Evolutionary conservation across 2,797 vertebrate species (phyloP), one percentile per base, ranked within the genome.

Genomic region (Oryzias sinensis): DNA sequence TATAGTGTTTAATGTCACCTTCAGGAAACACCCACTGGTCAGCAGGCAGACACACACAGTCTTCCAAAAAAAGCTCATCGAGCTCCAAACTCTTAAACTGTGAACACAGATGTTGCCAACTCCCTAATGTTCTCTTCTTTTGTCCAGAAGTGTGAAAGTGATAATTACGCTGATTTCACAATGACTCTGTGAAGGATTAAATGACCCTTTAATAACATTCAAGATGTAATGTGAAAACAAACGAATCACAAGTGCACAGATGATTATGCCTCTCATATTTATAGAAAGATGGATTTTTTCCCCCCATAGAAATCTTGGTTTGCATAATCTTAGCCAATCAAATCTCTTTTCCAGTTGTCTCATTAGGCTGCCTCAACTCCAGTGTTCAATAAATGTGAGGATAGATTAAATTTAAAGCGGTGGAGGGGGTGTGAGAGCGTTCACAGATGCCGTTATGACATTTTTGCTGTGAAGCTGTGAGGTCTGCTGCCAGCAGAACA

Each of bases 371-470:
- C 69, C 66, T 15, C 53, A 59, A 62, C 68, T 78, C 71, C 77
- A 80, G 73, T 76, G 76, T 77, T 59, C 50, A 53, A 46, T 72
- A 81, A 74, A 80, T 57, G 61, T 47, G 54, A 58, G 25, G 43
- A 45, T 59, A 65, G 62, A 73, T 70, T 50, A 77, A 73, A 73
- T 9, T 70, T 62, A 51, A 66, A 62, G 25, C 5, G 44, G 43
- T 13, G 42, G 43, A 44, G 41, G n/a, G 20, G 45, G 80, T 76
- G 80, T 66, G 72, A 79, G 70, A 75, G 54, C 74, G 79, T 59
- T 74, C 65, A 68, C 64, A 69, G 75, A 79, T 71, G 77, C 73
- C 5, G 69, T 79, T 83, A 84, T 83, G 76, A 84, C 81, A 82
- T 76, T 83, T 80, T 73, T 66, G 56, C 59, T 46, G 49, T 14